These are phyloP conservation scores for Gryon sp. DNA, from an alignment of 1,140 invertebrate genomes.

Conservation along the genomic window DNA sequence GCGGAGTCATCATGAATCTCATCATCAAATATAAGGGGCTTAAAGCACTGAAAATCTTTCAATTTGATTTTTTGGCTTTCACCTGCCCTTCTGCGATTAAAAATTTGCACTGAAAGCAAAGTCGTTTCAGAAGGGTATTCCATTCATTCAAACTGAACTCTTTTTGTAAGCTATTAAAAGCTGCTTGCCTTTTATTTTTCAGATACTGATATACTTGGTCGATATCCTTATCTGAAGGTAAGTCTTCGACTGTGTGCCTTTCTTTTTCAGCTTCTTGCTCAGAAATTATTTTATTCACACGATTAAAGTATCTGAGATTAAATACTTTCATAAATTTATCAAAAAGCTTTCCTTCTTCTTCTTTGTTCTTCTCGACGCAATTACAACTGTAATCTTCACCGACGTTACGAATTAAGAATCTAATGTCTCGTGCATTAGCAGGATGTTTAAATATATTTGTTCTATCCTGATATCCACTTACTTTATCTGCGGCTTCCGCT, in stretches of 20 bases:
- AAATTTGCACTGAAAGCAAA: not conserved
- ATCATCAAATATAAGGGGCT: too few species aligned
- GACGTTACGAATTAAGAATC: not conserved
- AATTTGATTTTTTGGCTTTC: slow-evolving; percentile 24
- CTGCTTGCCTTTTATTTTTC: too few species aligned
- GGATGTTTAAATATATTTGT: too few species aligned
- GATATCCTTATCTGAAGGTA: not conserved
- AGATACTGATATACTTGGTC: not conserved
- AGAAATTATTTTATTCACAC: not conserved
- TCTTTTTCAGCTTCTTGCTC: not conserved
- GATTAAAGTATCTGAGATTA: not conserved
- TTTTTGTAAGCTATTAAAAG: too few species aligned
- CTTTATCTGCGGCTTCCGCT: too few species aligned
- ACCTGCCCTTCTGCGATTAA: slow-evolving; percentile 2
- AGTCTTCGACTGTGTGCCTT: not conserved
- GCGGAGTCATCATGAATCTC: too few species aligned
- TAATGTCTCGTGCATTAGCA: too few species aligned
- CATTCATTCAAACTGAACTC: too few species aligned
- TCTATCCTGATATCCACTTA: too few species aligned
- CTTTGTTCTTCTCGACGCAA: not conserved
- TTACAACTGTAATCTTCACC: not conserved
- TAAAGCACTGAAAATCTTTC: slow-evolving; percentile 14
- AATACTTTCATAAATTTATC: not conserved
- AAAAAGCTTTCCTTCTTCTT: not conserved
- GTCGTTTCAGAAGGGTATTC: too few species aligned